phyloP scores from a whole-genome alignment of 2,888 invertebrate genomes.

The Eupithecia exiguata region DNA sequence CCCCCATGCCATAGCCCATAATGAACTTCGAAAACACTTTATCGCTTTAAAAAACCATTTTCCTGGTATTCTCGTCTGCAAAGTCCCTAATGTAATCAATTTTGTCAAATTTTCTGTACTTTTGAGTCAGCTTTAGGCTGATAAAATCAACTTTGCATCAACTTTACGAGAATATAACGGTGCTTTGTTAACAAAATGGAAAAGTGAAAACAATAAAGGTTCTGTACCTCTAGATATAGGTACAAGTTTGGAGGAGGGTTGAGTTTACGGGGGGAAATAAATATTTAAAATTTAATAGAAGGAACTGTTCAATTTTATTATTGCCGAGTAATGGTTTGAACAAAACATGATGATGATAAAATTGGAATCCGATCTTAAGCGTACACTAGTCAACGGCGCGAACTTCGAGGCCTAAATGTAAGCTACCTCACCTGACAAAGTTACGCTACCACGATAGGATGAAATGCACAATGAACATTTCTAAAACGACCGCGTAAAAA shows the following conservation, averaged over 20 bases:
- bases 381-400: too few relatives aligned
- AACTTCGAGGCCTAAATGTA: too few relatives aligned
- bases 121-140: background rate
- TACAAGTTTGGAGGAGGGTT: background rate
- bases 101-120: background rate
- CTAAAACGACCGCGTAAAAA: too few relatives aligned
- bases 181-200: background rate
- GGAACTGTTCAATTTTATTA: background rate
- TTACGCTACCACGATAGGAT: too few relatives aligned
- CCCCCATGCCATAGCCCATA: too few relatives aligned
- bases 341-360: background rate
- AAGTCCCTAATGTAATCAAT: constrained; percentile 1
- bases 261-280: background rate
- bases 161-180: background rate
- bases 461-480: too few relatives aligned
- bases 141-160: constrained; percentile 7
- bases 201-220: background rate
- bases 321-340: background rate
- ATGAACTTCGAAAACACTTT: background rate
- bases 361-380: background rate
- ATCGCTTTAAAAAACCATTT: background rate
- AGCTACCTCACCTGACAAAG: too few relatives aligned
- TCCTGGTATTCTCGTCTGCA: constrained; percentile 5
- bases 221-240: background rate
- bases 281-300: background rate